Evolutionary conservation across 2,113 vertebrate genomes (phyloP).

Genomic region (Cathartes aura): DNA sequence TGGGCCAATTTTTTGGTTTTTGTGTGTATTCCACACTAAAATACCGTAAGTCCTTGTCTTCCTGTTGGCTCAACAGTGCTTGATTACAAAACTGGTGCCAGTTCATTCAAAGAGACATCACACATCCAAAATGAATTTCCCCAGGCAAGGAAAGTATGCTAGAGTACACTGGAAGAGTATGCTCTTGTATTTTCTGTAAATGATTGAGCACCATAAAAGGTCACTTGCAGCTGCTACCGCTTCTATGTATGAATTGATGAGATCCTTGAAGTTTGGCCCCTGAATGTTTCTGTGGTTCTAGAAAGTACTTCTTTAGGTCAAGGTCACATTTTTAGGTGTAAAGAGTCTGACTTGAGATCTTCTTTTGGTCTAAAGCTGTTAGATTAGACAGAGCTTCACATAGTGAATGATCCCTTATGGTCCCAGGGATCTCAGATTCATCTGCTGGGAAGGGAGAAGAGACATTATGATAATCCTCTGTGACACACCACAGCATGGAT

Average conservation of each 20-base stretch:
- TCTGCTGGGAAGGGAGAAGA: neutral
- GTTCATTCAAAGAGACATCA: constrained; percentile 18
- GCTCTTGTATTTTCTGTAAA: neutral
- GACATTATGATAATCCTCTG: neutral
- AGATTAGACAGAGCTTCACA: neutral
- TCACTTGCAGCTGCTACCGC: neutral
- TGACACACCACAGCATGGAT: neutral
- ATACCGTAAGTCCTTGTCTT: neutral
- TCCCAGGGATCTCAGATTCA: neutral
- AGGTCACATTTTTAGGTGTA: neutral
- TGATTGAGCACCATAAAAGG: neutral
- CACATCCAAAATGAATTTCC: neutral
- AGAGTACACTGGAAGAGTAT: neutral
- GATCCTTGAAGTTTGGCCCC: neutral
- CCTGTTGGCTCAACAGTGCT: constrained; percentile 47
- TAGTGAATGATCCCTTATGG: neutral
- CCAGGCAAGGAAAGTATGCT: neutral
- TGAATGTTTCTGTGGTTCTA: neutral
- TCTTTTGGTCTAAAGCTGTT: neutral
- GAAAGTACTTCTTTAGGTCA: neutral
- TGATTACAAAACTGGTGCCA: constrained; percentile 32
- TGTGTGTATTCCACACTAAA: neutral
- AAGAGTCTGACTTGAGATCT: neutral
- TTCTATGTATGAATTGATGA: neutral
- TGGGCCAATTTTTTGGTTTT: neutral